phyloP scores from a whole-genome alignment of 2,113 vertebrate genomes.

The Dromas ardeola region DNA sequence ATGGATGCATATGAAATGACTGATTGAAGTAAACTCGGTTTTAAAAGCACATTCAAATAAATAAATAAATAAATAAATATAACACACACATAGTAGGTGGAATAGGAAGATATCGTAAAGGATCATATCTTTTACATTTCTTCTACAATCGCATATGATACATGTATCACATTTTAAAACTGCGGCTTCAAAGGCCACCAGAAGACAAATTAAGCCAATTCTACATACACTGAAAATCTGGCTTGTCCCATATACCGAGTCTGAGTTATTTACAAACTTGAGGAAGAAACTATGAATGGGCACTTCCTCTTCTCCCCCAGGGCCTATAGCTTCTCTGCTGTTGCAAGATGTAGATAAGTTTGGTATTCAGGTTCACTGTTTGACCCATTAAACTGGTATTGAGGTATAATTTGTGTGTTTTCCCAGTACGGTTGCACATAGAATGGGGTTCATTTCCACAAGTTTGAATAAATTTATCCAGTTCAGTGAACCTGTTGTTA shows the following conservation, averaged over 20 bases:
- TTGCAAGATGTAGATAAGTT: conserved; percentile 80
- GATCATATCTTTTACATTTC: neutral
- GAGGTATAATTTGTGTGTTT: conserved; percentile 90
- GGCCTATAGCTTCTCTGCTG: conserved; percentile 68
- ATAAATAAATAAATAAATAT: neutral
- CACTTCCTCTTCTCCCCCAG: conserved; percentile 71
- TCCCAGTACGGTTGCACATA: conserved; percentile 83
- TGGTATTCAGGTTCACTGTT: conserved; percentile 84
- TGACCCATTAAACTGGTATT: conserved; percentile 89
- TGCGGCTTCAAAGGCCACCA: neutral
- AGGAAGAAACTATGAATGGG: conserved; percentile 68
- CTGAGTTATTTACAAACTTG: conserved; percentile 72
- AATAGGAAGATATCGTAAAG: neutral
- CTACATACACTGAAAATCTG: neutral
- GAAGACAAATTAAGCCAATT: conserved; percentile 27
- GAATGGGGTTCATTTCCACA: conserved; percentile 88
- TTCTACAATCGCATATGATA: neutral
- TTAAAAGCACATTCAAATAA: neutral
- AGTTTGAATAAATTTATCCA: conserved; percentile 90
- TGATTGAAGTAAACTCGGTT: neutral
- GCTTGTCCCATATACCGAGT: conserved; percentile 7
- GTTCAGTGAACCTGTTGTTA: conserved; percentile 90
- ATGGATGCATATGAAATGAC: neutral
- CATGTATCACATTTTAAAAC: neutral
- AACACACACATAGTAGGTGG: neutral